phyloP scores from a whole-genome alignment of 2,113 vertebrate genomes.

The Corydoras sp. region DNA sequence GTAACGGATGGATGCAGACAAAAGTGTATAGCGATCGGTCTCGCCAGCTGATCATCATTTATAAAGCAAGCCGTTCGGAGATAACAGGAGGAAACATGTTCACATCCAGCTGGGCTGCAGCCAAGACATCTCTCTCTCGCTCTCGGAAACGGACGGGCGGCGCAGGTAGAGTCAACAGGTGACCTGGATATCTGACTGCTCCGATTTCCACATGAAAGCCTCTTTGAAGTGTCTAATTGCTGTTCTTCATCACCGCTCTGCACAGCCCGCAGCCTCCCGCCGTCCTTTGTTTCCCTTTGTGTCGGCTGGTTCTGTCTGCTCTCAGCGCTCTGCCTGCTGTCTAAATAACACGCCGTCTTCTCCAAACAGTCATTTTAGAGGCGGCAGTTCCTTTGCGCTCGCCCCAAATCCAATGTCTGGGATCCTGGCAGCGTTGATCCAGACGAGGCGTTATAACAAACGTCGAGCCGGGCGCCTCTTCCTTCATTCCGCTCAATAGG shows the following conservation, averaged over 20 bases:
- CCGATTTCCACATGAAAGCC: conserved; percentile 4
- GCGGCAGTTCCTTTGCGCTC: not conserved
- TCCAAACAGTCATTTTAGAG: not conserved
- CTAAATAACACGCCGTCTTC: not conserved
- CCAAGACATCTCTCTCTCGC: not conserved
- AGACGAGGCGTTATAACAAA: conserved; percentile 10
- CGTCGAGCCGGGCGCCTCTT: not conserved
- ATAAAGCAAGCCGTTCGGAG: too few species aligned
- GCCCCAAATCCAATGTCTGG: not conserved
- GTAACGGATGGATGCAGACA: too few species aligned
- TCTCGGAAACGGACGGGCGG: not conserved
- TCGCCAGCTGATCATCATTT: too few species aligned
- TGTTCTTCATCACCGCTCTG: conserved; percentile 1
- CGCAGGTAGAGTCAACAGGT: conserved; percentile 1
- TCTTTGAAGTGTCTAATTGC: conserved; percentile 20
- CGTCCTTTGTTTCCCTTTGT: not conserved
- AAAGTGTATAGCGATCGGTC: too few species aligned
- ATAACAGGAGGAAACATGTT: too few species aligned
- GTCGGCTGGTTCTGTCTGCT: not conserved
- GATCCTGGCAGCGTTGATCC: conserved; percentile 10
- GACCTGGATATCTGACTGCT: conserved; percentile 5
- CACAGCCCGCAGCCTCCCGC: not conserved
- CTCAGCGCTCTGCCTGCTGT: not conserved
- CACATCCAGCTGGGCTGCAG: not conserved
- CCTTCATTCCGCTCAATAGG: conserved; percentile 13